Conservation (phyloP, 2,888 invertebrate species). For the Carabus problematicus region DNA sequence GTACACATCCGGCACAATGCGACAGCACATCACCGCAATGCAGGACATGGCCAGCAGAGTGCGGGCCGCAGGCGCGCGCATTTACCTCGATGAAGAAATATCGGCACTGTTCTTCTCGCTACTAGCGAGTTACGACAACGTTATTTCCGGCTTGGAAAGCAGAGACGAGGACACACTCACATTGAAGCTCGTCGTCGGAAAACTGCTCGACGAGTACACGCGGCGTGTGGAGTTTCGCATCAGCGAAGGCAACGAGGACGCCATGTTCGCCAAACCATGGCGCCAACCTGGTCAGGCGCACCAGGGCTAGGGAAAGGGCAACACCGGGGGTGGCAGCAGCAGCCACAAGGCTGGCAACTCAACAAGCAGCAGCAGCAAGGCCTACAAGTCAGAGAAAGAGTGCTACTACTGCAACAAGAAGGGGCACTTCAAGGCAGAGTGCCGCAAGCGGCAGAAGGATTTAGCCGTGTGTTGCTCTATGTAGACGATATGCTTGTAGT, state of each 20-base stretch:
- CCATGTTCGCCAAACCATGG: neutral
- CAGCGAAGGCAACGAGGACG: neutral
- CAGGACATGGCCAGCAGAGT: slow-evolving; percentile 1
- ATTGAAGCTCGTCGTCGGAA: neutral
- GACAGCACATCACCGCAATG: slow-evolving; percentile 3
- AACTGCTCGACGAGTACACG: neutral
- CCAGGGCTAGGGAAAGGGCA: neutral
- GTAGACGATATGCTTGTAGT: slow-evolving; percentile 5
- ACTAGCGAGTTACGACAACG: neutral
- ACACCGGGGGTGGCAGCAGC: neutral
- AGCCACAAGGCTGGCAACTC: neutral
- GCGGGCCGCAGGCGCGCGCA: neutral
- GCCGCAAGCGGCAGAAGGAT: slow-evolving; percentile 4
- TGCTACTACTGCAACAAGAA: slow-evolving; percentile 5
- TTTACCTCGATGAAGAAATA: slow-evolving; percentile 2
- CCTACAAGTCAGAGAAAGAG: neutral
- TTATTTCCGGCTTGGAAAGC: slow-evolving; percentile 11
- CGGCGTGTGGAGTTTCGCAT: neutral
- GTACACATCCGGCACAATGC: neutral
- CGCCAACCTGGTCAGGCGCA: slow-evolving; percentile 1
- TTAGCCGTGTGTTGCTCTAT: neutral
- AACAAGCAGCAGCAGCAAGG: neutral
- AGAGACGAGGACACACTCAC: slow-evolving; percentile 7
- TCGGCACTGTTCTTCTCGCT: neutral
- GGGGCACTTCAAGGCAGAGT: slow-evolving; percentile 1